Base-by-base conservation (phyloP, 2,113 vertebrate genomes). In the Clarias magur region DNA sequence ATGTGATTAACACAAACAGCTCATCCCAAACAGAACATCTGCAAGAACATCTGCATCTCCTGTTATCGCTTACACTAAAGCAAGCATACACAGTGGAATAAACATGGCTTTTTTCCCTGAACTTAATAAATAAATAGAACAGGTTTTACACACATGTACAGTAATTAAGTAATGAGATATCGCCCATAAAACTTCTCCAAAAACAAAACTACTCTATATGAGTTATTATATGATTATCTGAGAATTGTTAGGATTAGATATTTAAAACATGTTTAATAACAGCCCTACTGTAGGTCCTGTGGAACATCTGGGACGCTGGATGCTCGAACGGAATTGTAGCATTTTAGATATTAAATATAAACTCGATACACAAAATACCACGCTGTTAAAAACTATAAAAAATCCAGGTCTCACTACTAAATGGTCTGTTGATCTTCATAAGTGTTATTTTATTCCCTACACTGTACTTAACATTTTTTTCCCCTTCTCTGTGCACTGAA, bases 401-500 rank as follows among this genome's bases (percentile, higher is more conserved):
- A 11, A 4, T 10, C 53, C 57, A 10, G 53, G n/a, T 27, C 3
- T 80, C n/a, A 30, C 27, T 80, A 38, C 15, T 62, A 42, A 42
- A 62, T 81, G 1, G 4, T n/a, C 12, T 25, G 8, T 7, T 27
- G 19, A 12, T 60, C 30, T 42, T 81, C 15, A 2, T 42, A 19
- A 2, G 12, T 3, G 2, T 59, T 25, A 10, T 56, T 70, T 75
- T 75, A 27, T 15, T 54, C 34, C 59, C 19, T 1, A 68, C 12
- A 34, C 59, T 57, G 11, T 65, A 19, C 21, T 68, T 86, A 10
- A 27, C 60, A 23, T 42, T 57, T 54, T n/a, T 65, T 11, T 19
- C 81, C 84, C 80, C 84, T 82, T 30, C 34, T 88, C 75, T 19
- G 76, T 90, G 30, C 81, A 70, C 80, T 80, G 30, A 81, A 75